Evolutionary conservation across 2,113 vertebrate species (phyloP).

Genomic region (Eublepharis macularius): DNA sequence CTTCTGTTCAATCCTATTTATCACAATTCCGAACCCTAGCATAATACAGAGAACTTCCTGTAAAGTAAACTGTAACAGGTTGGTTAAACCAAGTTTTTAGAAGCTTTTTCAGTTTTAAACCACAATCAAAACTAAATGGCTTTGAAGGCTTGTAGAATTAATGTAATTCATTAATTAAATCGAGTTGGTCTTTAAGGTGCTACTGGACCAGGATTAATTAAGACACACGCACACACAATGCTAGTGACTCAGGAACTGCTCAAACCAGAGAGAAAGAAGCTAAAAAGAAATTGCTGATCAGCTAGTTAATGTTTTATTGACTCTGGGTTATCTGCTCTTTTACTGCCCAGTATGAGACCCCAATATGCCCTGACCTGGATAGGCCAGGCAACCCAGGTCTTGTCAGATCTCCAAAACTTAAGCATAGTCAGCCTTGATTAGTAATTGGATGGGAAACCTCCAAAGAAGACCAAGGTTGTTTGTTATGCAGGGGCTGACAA

Average conservation of each 20-base stretch:
- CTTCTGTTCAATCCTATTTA: fast-evolving
- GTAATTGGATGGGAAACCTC: too few species aligned
- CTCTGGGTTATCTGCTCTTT: fast-evolving
- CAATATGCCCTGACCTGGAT: too few species aligned
- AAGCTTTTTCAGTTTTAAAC: neutral
- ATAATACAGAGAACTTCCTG: neutral
- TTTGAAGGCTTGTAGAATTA: constrained; percentile 40
- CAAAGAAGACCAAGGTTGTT: too few species aligned
- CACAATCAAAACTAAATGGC: constrained; percentile 5
- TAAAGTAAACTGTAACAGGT: neutral
- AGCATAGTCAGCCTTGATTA: too few species aligned
- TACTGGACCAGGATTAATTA: neutral
- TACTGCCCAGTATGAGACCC: neutral
- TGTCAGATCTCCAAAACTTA: too few species aligned
- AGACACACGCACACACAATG: neutral
- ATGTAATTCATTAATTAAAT: too few species aligned
- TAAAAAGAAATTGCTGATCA: constrained; percentile 5
- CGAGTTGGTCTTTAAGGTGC: too few species aligned
- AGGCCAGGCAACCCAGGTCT: too few species aligned
- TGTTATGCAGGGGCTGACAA: too few species aligned
- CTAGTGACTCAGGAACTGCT: constrained; percentile 28
- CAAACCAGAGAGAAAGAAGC: neutral
- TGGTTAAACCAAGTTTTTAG: neutral
- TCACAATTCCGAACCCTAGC: neutral
- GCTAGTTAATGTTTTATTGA: neutral